These are phyloP conservation scores for Anoplolepis gracilipes DNA, from an alignment of 1,140 invertebrate species.

Conservation along the genomic window DNA sequence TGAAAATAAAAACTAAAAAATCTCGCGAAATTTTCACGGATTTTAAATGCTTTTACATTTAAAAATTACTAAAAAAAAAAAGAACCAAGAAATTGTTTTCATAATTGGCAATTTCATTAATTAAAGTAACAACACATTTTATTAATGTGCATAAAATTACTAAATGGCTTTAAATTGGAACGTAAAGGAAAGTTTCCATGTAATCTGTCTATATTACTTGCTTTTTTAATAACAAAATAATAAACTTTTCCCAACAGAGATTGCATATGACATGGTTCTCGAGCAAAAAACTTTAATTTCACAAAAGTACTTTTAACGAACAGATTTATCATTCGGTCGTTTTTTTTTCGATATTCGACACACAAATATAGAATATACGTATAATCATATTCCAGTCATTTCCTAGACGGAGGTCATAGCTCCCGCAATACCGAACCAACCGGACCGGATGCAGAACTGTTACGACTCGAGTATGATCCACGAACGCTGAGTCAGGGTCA, in stretches of 20 bases:
- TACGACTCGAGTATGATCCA: slow-evolving; percentile 23
- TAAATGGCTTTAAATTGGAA: not conserved
- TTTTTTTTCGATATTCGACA: not conserved
- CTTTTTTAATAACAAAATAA: not conserved
- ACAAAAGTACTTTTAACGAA: not conserved
- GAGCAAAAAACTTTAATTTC: not conserved
- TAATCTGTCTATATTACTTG: not conserved
- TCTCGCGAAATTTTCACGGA: slow-evolving; percentile 30
- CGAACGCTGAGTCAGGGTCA: slow-evolving; percentile 67
- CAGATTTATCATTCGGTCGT: not conserved
- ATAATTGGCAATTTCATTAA: not conserved
- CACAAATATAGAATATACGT: too few relatives aligned
- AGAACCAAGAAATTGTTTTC: not conserved
- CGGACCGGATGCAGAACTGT: slow-evolving; percentile 58
- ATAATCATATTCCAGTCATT: slow-evolving; percentile 1
- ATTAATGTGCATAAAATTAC: not conserved
- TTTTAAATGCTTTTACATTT: not conserved
- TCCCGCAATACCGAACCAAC: not conserved
- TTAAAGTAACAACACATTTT: not conserved
- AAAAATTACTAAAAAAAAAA: not conserved
- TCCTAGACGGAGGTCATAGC: not conserved
- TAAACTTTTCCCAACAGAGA: slow-evolving; percentile 5
- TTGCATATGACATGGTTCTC: not conserved
- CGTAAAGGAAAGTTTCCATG: not conserved
- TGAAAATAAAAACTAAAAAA: slow-evolving; percentile 2